These are phyloP conservation scores for Silurus meridionalis DNA, from an alignment of 2,113 vertebrate genomes.

Conservation along the genomic window DNA sequence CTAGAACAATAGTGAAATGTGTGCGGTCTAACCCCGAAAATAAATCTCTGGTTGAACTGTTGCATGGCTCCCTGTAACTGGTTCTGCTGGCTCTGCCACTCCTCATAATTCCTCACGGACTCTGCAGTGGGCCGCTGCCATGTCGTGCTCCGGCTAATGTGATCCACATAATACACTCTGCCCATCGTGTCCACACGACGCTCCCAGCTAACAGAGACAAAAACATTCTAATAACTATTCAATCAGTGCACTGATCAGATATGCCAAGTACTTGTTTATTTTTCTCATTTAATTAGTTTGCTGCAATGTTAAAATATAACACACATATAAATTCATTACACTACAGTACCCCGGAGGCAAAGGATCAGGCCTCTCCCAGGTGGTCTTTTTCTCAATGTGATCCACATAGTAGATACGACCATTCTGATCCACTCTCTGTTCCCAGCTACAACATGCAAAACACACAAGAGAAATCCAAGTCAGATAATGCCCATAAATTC, in stretches of 20 bases:
- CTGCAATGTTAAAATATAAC: neutral
- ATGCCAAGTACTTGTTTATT: neutral
- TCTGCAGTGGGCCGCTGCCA: slow-evolving; percentile 95
- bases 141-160: slow-evolving; percentile 94
- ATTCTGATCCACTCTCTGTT: slow-evolving; percentile 92
- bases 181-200: slow-evolving; percentile 94
- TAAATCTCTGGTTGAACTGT: slow-evolving; percentile 98
- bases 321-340: neutral
- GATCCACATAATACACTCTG: slow-evolving; percentile 95
- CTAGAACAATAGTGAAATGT: neutral
- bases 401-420: slow-evolving; percentile 94
- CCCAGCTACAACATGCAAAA: slow-evolving; percentile 79
- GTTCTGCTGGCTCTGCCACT: slow-evolving; percentile 96
- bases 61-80: slow-evolving; percentile 98
- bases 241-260: neutral
- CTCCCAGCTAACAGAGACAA: slow-evolving; percentile 82
- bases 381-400: slow-evolving; percentile 96
- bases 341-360: slow-evolving; percentile 86
- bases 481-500: neutral
- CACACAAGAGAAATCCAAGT: neutral
- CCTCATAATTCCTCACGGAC: slow-evolving; percentile 94
- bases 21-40: slow-evolving; percentile 83
- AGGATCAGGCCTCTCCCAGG: slow-evolving; percentile 93
- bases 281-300: neutral
- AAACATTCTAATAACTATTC: neutral